These are phyloP conservation scores for Aphelocoma coerulescens DNA, from an alignment of 2,113 vertebrate species.

Conservation along the genomic window DNA sequence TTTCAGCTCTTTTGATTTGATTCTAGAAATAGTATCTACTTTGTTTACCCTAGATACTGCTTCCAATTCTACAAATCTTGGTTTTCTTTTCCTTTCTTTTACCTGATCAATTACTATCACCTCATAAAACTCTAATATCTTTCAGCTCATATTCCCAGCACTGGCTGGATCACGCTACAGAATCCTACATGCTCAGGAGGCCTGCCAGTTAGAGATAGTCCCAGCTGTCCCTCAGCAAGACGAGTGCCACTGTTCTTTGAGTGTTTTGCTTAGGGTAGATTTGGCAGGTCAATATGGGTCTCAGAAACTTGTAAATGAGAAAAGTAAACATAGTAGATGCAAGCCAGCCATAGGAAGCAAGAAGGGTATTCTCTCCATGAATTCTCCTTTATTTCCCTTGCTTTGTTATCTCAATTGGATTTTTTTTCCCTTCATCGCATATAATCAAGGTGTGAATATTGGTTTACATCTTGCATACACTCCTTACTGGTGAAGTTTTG, in stretches of 20 bases:
- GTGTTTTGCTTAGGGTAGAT: not conserved
- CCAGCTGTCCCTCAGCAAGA: fast-evolving
- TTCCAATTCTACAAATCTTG: not conserved
- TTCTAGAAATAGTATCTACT: not conserved
- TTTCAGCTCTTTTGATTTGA: not conserved
- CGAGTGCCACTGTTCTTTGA: not conserved
- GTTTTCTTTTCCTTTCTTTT: not conserved
- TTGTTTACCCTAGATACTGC: not conserved
- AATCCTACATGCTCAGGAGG: not conserved
- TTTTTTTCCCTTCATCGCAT: not conserved
- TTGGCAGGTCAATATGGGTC: not conserved
- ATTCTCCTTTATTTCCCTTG: not conserved
- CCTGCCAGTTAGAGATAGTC: not conserved
- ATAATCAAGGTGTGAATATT: fast-evolving
- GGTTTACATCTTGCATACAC: not conserved
- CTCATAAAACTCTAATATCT: not conserved
- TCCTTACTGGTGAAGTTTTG: not conserved
- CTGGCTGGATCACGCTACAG: not conserved
- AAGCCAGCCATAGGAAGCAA: not conserved
- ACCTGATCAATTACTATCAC: not conserved
- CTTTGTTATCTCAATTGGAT: not conserved
- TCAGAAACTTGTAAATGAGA: not conserved
- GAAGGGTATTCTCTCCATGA: not conserved
- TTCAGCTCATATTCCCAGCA: not conserved
- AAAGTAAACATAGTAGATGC: not conserved